Evolutionary conservation across 2,888 invertebrate species (phyloP), one percentile per base, ranked within the genome.

Genomic region (Eudemis profundana): DNA sequence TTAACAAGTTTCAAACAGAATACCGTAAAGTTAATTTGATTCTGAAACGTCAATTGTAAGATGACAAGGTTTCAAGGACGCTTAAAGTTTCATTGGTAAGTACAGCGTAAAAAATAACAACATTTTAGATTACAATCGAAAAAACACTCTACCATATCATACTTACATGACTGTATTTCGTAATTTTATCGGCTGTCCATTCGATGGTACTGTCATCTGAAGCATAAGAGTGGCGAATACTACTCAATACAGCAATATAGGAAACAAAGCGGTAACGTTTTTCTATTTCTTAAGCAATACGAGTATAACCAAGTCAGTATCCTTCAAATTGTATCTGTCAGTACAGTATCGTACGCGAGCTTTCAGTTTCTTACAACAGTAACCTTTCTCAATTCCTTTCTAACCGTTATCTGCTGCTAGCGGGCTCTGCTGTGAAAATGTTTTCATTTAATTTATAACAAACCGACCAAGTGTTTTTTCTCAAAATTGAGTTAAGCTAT

Each of bases 401-500:
- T 54, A 21, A n/a, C 42, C 40, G 38, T 38, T 36, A 57, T 42
- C 33, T 36, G 1, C 36, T 33, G 49, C 50, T 33, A n/a, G 17
- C 23, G 23, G 14, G 8, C 40, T 40, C 21, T 40, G n/a, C 42
- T 57, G 23, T 36, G 63, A 17, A 63, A 64, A 57, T 64, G 57
- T 64, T 64, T 57, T 64, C 57, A n/a, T 64, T 64, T 59, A 64
- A 64, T 64, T 64, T 51, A n/a, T n/a, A 57, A 50, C 8, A 56
- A 27, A 64, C 36, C 50, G 42, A 42, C 23, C 44, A 36, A 42
- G 36, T 64, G 57, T 64, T 64, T 64, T 51, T 51, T 15, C 44
- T 44, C 42, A 23, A 59, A 59, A 59, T 64, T 50, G 33, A 33
- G 40, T 15, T n/a, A 54, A 36, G 29, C 56, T 10, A 15, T 23